Percentiles rank a stretch among this genome's conserved stretches.
Conservation (phyloP, 1,140 invertebrate species). For the Helicoverpa zea region DNA sequence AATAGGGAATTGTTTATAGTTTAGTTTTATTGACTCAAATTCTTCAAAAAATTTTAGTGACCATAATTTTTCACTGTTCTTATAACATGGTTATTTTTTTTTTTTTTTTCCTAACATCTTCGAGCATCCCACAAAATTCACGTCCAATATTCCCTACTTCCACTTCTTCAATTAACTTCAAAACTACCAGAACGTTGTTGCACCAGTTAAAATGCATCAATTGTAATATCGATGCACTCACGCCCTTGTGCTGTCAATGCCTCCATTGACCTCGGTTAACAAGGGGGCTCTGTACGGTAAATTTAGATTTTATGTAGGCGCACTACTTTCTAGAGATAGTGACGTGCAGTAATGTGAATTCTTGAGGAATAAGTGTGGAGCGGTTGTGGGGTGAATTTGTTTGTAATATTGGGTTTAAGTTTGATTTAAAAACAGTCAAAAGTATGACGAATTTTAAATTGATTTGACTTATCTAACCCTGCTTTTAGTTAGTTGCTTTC, state of each 20-base stretch:
- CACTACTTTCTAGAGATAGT: slow-evolving; percentile 50
- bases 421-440: too few relatives aligned
- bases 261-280: slow-evolving; percentile 42
- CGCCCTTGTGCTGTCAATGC: slow-evolving; percentile 37
- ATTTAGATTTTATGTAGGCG: slow-evolving; percentile 49
- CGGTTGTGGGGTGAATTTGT: background rate
- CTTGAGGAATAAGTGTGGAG: background rate
- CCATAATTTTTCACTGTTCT: too few relatives aligned
- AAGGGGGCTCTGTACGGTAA: slow-evolving; percentile 46
- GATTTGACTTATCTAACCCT: too few relatives aligned
- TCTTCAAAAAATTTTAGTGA: too few relatives aligned
- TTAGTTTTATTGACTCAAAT: too few relatives aligned
- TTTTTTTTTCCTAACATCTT: too few relatives aligned
- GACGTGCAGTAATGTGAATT: slow-evolving; percentile 39
- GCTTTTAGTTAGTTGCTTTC: too few relatives aligned
- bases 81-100: too few relatives aligned
- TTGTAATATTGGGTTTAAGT: background rate
- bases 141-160: too few relatives aligned
- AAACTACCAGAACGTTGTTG: background rate
- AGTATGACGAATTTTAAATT: too few relatives aligned
- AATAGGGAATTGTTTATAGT: too few relatives aligned
- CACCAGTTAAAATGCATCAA: slow-evolving; percentile 27
- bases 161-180: background rate
- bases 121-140: too few relatives aligned
- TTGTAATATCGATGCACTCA: slow-evolving; percentile 20